phyloP scores from a whole-genome alignment of 2,113 vertebrate genomes.

The Opisthocomus hoazin region DNA sequence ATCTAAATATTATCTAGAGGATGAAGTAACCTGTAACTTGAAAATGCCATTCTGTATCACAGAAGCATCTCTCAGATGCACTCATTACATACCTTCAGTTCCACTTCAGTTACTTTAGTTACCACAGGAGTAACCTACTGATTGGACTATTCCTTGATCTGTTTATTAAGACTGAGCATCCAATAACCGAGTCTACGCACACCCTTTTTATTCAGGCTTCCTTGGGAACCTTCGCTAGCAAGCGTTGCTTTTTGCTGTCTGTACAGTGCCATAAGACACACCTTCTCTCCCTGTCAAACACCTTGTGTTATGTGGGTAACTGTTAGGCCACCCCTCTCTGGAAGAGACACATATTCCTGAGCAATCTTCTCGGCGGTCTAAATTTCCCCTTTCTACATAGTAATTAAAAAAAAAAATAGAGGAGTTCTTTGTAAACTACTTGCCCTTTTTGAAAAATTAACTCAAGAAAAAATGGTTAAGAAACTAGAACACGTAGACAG shows the following conservation, averaged over 20 bases:
- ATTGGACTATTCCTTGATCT: not conserved
- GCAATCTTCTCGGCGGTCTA: not conserved
- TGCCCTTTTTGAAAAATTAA: not conserved
- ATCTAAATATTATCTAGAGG: not conserved
- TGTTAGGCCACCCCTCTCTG: not conserved
- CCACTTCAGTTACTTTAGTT: not conserved
- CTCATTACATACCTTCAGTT: not conserved
- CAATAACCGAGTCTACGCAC: not conserved
- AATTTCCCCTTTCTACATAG: not conserved
- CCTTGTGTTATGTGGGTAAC: not conserved
- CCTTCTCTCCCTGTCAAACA: not conserved
- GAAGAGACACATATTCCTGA: not conserved
- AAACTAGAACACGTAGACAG: not conserved
- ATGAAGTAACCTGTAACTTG: not conserved
- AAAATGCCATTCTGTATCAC: not conserved
- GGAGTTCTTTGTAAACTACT: not conserved
- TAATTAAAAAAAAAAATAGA: not conserved
- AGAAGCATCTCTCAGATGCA: not conserved
- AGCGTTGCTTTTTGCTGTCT: not conserved
- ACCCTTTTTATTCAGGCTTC: not conserved
- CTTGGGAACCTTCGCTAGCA: not conserved
- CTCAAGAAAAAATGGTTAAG: not conserved
- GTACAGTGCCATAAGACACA: not conserved
- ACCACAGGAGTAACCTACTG: not conserved
- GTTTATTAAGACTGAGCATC: not conserved